Evolutionary conservation across 2,888 invertebrate species (phyloP), one percentile per base, ranked within the genome.

Genomic region (Coremacera marginata): DNA sequence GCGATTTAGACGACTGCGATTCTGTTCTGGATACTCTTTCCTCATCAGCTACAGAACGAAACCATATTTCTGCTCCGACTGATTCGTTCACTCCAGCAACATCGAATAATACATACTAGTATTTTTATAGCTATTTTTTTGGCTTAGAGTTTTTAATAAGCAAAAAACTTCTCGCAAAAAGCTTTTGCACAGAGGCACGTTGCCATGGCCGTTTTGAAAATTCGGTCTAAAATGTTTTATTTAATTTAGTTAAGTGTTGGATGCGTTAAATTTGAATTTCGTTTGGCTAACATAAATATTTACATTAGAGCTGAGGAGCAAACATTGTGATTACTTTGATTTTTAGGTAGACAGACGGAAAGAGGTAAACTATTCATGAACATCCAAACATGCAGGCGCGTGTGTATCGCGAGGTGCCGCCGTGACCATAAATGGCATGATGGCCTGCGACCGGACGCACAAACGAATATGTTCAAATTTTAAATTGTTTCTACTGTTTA

Each of bases 231-330:
- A 68, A 57, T 67, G 22, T 73, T 65, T 65, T n/a, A 51, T 65
- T 73, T 73, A 51, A 68, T 68, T 68, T 51, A 27, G 63, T 74
- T 65, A 67, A 75, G 75, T 74, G 72, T 57, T 19, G 63, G 25
- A 22, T 60, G 25, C 49, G 63, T 51, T n/a, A 37, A 31, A 68
- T 70, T 31, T 16, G 52, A 34, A 65, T 52, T 70, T n/a, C 65
- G 67, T 70, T 74, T 77, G 62, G 27, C 74, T 77, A 78, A 73
- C 22, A 73, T 79, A 80, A 80, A 80, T 80, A 79, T 80, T 80
- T 80, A 80, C 73, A 68, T 80, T 70, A 79, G 49, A 63, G 63
- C 60, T 65, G 67, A n/a, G 70, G 70, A 65, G 74, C 80, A 63
- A 76, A 72, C 70, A 77, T 22, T 74, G 77, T 78, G 80, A 75